Conservation (phyloP, 1,140 invertebrate genomes). For the Ladona fulva region DNA sequence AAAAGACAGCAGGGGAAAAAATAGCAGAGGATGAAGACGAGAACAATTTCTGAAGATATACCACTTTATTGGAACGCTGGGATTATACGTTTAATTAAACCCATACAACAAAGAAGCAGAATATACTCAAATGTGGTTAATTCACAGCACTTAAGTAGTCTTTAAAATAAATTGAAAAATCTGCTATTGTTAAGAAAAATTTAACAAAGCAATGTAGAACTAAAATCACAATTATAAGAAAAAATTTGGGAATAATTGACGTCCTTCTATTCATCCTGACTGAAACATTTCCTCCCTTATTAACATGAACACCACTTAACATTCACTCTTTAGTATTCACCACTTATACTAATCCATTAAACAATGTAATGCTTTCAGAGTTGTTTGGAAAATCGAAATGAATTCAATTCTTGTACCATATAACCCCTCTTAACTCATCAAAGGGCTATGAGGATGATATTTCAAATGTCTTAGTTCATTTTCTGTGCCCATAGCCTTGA, state of each 20-base stretch:
- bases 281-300: neutral
- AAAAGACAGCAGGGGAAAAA: neutral
- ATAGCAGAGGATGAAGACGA: neutral
- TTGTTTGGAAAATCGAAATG: neutral
- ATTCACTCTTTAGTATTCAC: constrained; percentile 1
- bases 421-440: neutral
- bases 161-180: neutral
- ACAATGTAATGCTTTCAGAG: neutral
- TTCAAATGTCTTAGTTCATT: neutral
- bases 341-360: neutral
- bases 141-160: neutral
- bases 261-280: neutral
- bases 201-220: neutral
- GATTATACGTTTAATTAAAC: neutral
- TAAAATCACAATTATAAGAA: neutral
- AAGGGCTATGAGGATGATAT: neutral
- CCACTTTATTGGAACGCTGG: neutral
- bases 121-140: neutral
- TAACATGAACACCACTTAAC: neutral
- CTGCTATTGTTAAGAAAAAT: neutral
- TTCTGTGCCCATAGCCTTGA: constrained; percentile 7
- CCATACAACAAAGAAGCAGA: neutral
- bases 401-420: neutral
- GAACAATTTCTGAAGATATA: neutral
- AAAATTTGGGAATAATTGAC: neutral